Evolutionary conservation across 2,888 invertebrate species (phyloP).

Genomic region (Scaptomyza reducta): DNA sequence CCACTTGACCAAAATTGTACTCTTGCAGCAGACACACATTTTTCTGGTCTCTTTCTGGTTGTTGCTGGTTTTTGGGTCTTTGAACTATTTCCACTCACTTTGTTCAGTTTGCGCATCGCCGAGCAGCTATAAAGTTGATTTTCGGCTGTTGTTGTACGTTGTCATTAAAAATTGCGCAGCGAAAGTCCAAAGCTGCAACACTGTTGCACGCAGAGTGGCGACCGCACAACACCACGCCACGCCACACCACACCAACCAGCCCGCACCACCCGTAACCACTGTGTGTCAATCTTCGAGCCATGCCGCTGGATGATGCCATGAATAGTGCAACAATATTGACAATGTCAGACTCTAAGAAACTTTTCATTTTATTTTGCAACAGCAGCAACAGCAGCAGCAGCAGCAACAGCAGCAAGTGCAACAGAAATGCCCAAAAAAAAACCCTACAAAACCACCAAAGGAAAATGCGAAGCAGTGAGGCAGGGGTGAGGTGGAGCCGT

Average conservation of each 20-base stretch:
- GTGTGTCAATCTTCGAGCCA: conserved; percentile 1
- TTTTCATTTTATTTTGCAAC: conserved; percentile 12
- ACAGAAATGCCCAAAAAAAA: too few relatives aligned
- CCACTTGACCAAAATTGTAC: conserved; percentile 56
- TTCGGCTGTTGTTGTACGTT: conserved; percentile 39
- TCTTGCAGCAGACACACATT: not conserved
- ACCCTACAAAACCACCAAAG: too few relatives aligned
- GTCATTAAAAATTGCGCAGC: conserved; percentile 59
- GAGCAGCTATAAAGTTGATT: conserved; percentile 50
- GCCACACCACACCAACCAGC: not conserved
- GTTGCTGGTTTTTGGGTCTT: conserved; percentile 2
- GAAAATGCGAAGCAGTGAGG: too few relatives aligned
- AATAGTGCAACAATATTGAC: conserved; percentile 52
- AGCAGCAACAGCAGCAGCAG: not conserved
- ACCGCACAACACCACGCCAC: not conserved
- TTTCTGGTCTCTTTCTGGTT: conserved; percentile 2
- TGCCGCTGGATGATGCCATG: conserved; percentile 14
- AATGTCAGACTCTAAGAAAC: conserved; percentile 7
- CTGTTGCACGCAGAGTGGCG: conserved; percentile 43
- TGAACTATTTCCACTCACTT: conserved; percentile 36
- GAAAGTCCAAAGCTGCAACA: conserved; percentile 40
- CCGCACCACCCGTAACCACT: not conserved
- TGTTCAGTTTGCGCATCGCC: conserved; percentile 44
- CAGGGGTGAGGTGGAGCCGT: too few relatives aligned
- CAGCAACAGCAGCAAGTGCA: too few relatives aligned